Percentiles rank a stretch among this genome's conserved stretches.
Evolutionary conservation across 1,140 invertebrate genomes (phyloP).

Genomic region (Zaprionus camerounensis): DNA sequence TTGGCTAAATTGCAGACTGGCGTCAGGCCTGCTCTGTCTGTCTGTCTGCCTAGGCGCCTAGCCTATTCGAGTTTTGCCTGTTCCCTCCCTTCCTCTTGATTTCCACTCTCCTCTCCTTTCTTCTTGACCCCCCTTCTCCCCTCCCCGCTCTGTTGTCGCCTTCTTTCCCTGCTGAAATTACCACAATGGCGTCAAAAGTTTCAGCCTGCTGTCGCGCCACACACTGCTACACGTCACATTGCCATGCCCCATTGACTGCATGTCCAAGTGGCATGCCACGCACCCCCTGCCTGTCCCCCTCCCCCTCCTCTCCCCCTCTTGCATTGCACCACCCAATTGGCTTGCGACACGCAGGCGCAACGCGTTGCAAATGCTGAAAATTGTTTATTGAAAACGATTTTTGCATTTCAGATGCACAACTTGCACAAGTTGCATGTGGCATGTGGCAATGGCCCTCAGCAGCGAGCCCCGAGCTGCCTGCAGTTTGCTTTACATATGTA

Average conservation of each 20-base stretch:
- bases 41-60: background rate
- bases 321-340: conserved; percentile 5
- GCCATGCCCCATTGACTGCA: conserved; percentile 20
- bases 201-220: conserved; percentile 54
- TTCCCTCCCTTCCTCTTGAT: conserved; percentile 16
- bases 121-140: background rate
- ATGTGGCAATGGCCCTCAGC: conserved; percentile 36
- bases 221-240: conserved; percentile 37
- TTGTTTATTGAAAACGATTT: conserved; percentile 34
- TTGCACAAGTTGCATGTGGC: conserved; percentile 16
- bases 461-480: background rate
- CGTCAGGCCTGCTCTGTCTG: conserved; percentile 10
- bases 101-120: conserved; percentile 8
- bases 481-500: conserved; percentile 26
- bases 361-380: conserved; percentile 19
- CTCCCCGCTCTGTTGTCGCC: conserved; percentile 8
- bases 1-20: conserved; percentile 32
- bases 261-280: conserved; percentile 8
- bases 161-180: conserved; percentile 43
- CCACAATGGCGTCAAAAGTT: conserved; percentile 58
- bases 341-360: conserved; percentile 52
- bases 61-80: conserved; percentile 14
- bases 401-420: conserved; percentile 25
- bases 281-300: background rate
- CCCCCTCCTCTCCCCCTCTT: background rate